Conservation (phyloP, 2,113 vertebrate species). For the Anoplopoma fimbria region DNA sequence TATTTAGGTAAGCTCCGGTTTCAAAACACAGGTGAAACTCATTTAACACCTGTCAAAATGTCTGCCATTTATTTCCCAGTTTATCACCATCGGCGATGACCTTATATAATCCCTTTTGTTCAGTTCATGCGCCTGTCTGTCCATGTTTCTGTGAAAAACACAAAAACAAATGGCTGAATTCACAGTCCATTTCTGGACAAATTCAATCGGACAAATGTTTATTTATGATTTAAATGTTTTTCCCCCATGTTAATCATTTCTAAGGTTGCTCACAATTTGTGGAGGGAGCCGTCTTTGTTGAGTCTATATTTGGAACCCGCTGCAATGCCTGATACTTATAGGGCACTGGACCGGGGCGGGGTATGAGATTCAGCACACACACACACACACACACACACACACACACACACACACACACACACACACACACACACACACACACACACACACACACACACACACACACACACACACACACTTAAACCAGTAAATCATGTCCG, state of each 20-base stretch:
- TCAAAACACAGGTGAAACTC: background rate
- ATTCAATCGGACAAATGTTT: background rate
- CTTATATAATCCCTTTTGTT: background rate
- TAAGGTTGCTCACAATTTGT: background rate
- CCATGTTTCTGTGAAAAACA: background rate
- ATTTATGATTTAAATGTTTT: background rate
- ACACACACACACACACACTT: conserved; percentile 29
- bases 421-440: conserved; percentile 29
- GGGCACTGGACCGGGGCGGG: conserved; percentile 58
- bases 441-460: conserved; percentile 25
- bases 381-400: conserved; percentile 39
- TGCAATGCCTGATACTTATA: conserved; percentile 79
- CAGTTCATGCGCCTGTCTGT: background rate
- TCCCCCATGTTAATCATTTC: background rate
- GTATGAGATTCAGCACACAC: conserved; percentile 34
- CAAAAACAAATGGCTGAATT: background rate
- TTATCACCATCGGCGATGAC: background rate
- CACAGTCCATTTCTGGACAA: background rate
- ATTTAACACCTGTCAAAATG: background rate
- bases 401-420: conserved; percentile 37
- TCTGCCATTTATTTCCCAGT: background rate
- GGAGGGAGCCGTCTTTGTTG: background rate
- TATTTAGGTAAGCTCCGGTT: background rate
- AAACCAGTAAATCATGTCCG: background rate
- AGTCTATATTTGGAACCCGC: conserved; percentile 78